Base-by-base conservation (phyloP, 2,888 invertebrate species). In the Tinea semifulvella region DNA sequence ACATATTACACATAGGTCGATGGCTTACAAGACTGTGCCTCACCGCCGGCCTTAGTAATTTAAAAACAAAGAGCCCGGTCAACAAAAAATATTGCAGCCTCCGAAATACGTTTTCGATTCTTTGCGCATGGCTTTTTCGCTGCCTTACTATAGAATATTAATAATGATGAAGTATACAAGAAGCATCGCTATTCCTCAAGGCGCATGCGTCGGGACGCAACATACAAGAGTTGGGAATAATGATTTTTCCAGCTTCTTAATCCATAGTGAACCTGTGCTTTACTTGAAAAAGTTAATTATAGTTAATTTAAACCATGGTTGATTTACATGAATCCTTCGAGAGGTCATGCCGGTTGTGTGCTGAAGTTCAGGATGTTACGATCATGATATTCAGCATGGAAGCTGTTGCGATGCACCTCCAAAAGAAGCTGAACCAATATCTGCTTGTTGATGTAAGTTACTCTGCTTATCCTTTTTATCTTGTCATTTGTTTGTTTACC, bases 371-470 rank as follows among this genome's bases (percentile, higher is more conserved):
- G 54, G 81, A 83, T 58, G 81, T 83, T 53, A 84, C 85, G 45
- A 72, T 88, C 53, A 82, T 84, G 75, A 82, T 88, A 68, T 88
- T 86, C 61, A 84, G 86, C 56, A 83, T 84, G 56, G 86, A 88
- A 72, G 87, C 88, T 47, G 83, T 84, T 63, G 82, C 82, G 58
- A 82, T 85, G 70, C 83, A 84, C 57, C 75, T 89, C 48, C 84
- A 85, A 60, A 84, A 85, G 50, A 88, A 88, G 73, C 85, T 89
- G 54, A 83, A 83, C 58, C 86, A 85, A 73, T 89, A 88, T 75
- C 76, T 89, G 53, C 82, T 85, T 56, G 84, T 89, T 57, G 82
- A 85, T 82, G 89, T 88, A 60, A 55, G 53, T 50, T 20, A 16
- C n/a, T 26, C 10, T 3, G 6, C 2, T 26, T n/a, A 26, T 6